Evolutionary conservation across 2,113 vertebrate genomes (phyloP).

Genomic region (Perca fluviatilis): DNA sequence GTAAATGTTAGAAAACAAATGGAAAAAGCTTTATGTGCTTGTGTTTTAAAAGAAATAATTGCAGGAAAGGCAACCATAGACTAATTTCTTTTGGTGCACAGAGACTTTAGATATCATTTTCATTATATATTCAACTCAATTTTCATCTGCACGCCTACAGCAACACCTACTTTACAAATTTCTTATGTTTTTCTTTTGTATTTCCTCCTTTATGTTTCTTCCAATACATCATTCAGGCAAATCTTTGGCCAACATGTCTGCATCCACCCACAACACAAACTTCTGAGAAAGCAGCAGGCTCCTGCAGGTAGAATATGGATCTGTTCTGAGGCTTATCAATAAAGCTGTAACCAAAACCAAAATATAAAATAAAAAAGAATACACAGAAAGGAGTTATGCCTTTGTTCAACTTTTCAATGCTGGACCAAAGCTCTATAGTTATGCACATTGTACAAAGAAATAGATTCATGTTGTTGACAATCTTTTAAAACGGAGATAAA

Average conservation of each 20-base stretch:
- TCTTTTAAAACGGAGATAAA: constrained; percentile 89
- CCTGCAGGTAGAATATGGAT: constrained; percentile 79
- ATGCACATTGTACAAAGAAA: constrained; percentile 99
- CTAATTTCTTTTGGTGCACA: background rate
- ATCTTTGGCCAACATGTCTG: constrained; percentile 51
- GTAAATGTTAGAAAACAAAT: constrained; percentile 51
- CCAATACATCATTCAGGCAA: constrained; percentile 28
- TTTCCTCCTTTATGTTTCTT: constrained; percentile 19
- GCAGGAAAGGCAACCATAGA: background rate
- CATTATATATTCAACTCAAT: background rate
- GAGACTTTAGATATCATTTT: constrained; percentile 8
- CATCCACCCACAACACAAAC: constrained; percentile 32
- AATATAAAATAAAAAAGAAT: constrained; percentile 56
- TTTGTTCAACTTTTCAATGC: constrained; percentile 93
- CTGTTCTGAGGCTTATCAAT: constrained; percentile 86
- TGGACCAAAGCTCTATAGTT: constrained; percentile 99
- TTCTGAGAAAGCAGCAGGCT: constrained; percentile 63
- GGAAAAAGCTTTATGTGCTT: constrained; percentile 40
- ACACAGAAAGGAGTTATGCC: constrained; percentile 85
- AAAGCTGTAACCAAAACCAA: constrained; percentile 97
- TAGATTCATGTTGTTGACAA: constrained; percentile 98
- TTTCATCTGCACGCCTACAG: constrained; percentile 10
- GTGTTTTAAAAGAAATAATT: constrained; percentile 4
- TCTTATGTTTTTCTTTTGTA: background rate
- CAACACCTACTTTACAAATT: background rate